A percentile compares a stretch with the other conserved stretches of the same genome.
Conservation (phyloP, 2,797 vertebrate genomes). For the Sebastes diaconus region DNA sequence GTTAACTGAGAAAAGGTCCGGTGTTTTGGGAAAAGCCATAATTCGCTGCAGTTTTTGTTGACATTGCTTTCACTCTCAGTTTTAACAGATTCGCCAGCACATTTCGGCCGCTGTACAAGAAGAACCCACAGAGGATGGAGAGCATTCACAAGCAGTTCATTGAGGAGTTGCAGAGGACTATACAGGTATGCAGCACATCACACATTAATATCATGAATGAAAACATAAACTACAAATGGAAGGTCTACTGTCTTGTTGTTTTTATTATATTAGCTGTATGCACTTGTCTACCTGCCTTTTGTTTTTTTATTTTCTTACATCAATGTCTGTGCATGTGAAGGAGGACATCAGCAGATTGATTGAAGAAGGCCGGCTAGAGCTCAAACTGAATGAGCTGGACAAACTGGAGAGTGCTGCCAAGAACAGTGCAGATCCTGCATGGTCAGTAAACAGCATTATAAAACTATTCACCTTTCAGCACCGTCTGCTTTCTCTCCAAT, state of each 20-base stretch:
- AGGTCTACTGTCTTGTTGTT: background rate
- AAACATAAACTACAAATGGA: background rate
- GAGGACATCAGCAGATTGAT: constrained; percentile 88
- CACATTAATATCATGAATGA: background rate
- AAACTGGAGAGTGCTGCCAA: constrained; percentile 83
- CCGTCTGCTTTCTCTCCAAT: background rate
- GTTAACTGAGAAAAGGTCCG: background rate
- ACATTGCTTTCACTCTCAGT: constrained; percentile 66
- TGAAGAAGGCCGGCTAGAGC: constrained; percentile 88
- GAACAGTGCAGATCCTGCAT: constrained; percentile 76
- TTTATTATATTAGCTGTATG: background rate
- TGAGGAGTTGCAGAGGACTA: constrained; percentile 80
- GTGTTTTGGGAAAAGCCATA: background rate
- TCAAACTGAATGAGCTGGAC: constrained; percentile 87
- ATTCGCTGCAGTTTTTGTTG: background rate
- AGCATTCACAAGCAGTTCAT: constrained; percentile 89
- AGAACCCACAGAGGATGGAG: constrained; percentile 86
- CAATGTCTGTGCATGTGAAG: constrained; percentile 68
- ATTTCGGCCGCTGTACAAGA: constrained; percentile 85
- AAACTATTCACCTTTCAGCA: background rate
- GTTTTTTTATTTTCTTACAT: background rate
- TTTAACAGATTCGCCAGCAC: constrained; percentile 87
- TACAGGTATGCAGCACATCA: constrained; percentile 80
- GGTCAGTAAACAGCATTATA: constrained; percentile 75
- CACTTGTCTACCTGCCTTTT: background rate